These are phyloP conservation scores for Nysson spinosus DNA, from an alignment of 2,888 invertebrate species.

Conservation along the genomic window DNA sequence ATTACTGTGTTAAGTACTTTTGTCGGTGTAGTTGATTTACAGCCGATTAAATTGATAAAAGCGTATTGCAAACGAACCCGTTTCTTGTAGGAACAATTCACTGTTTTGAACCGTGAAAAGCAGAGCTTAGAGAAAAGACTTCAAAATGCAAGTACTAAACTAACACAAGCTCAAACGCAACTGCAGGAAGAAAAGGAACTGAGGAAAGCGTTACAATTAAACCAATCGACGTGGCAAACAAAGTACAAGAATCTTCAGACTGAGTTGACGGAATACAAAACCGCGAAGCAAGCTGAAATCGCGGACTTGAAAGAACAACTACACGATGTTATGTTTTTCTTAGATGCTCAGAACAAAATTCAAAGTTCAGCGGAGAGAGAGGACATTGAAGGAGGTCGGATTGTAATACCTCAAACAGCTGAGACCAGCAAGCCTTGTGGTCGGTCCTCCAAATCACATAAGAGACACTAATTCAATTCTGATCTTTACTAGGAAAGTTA, in stretches of 20 bases:
- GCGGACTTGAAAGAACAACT: conserved; percentile 93
- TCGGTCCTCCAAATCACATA: conserved; percentile 55
- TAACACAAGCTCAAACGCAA: conserved; percentile 84
- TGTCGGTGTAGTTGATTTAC: too few species aligned
- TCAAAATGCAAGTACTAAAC: conserved; percentile 81
- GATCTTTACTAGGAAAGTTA: too few species aligned
- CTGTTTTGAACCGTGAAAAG: conserved; percentile 82
- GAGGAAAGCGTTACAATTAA: conserved; percentile 86
- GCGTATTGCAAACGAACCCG: too few species aligned
- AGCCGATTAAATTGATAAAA: too few species aligned
- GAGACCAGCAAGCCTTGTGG: conserved; percentile 41
- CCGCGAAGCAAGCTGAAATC: conserved; percentile 82
- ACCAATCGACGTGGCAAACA: conserved; percentile 86
- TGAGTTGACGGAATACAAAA: conserved; percentile 73
- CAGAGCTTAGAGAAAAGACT: conserved; percentile 85
- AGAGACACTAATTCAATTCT: conserved; percentile 63
- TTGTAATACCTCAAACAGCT: conserved; percentile 77
- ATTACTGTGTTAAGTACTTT: too few species aligned
- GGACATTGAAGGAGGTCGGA: conserved; percentile 82
- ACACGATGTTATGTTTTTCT: conserved; percentile 97
- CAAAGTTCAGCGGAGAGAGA: conserved; percentile 80
- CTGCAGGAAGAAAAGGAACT: conserved; percentile 91
- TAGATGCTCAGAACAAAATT: conserved; percentile 89
- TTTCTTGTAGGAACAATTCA: conserved; percentile 80
- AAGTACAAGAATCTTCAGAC: conserved; percentile 76